A percentile compares a stretch with the other conserved stretches of the same genome.
These are phyloP conservation scores for Plotosus lineatus DNA, from an alignment of 2,113 vertebrate species.

Conservation along the genomic window DNA sequence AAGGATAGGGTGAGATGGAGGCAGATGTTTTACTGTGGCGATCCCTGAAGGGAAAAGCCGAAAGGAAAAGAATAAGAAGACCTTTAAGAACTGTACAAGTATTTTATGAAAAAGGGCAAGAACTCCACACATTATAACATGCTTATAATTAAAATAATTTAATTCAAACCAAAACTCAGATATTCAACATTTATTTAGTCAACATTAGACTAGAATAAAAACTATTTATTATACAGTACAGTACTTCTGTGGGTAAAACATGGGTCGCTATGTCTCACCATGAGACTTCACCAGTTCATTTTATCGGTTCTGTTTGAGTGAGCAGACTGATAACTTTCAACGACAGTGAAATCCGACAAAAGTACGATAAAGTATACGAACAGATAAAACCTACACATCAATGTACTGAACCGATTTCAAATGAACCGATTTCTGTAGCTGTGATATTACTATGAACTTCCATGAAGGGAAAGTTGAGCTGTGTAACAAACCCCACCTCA, in stretches of 20 bases:
- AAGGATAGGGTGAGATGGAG: too few relatives aligned
- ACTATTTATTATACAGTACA: neutral
- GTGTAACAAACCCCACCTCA: neutral
- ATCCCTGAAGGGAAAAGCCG: too few relatives aligned
- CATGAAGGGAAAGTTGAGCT: neutral
- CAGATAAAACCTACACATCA: neutral
- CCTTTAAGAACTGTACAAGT: too few relatives aligned
- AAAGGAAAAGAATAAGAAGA: too few relatives aligned
- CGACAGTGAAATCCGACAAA: neutral
- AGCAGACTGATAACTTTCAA: neutral
- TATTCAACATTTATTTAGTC: constrained; percentile 37
- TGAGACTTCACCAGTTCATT: neutral
- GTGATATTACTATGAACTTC: neutral
- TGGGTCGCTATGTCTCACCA: neutral
- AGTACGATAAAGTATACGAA: neutral
- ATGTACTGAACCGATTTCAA: too few relatives aligned
- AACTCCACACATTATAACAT: neutral
- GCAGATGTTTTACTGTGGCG: too few relatives aligned
- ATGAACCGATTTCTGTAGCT: neutral
- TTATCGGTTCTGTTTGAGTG: neutral
- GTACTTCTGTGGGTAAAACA: constrained; percentile 4
- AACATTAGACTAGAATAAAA: constrained; percentile 25
- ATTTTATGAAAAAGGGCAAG: too few relatives aligned
- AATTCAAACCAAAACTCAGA: neutral
- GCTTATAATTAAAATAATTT: neutral